phyloP scores from a whole-genome alignment of 2,888 invertebrate species.

The Hyles lineata region DNA sequence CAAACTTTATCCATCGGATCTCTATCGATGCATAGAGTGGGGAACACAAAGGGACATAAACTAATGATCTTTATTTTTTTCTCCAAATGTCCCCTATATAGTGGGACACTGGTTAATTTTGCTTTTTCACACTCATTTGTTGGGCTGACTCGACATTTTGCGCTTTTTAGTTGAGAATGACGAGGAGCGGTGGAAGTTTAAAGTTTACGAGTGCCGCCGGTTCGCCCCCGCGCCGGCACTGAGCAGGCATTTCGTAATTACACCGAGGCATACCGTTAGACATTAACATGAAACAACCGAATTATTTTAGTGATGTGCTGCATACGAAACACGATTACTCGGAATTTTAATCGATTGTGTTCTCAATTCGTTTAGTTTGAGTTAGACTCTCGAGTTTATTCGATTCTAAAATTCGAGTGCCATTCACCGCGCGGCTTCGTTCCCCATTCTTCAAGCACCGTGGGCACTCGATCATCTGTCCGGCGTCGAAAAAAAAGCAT shows the following conservation, averaged over 20 bases:
- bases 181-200: conserved; percentile 8
- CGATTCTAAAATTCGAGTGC: conserved; percentile 30
- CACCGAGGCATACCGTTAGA: conserved; percentile 48
- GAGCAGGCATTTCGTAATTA: conserved; percentile 53
- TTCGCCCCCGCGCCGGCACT: conserved; percentile 43
- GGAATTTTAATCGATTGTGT: conserved; percentile 3
- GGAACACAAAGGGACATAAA: conserved; percentile 40
- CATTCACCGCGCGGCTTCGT: conserved; percentile 7
- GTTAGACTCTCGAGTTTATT: conserved; percentile 2
- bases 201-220: conserved; percentile 60
- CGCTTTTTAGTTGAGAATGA: conserved; percentile 9
- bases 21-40: conserved; percentile 15
- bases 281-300: conserved; percentile 51
- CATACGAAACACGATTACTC: conserved; percentile 4
- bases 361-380: background rate
- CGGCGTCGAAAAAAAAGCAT: conserved; percentile 4
- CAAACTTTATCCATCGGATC: conserved; percentile 30
- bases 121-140: conserved; percentile 73
- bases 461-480: conserved; percentile 20
- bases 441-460: background rate
- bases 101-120: conserved; percentile 62
- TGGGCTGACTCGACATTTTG: conserved; percentile 66
- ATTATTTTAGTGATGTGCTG: conserved; percentile 31
- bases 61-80: conserved; percentile 52
- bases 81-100: conserved; percentile 44